Conservation (phyloP, 37 sponge, comb jelly and placozoan genomes). For the Beroe ovata region DNA sequence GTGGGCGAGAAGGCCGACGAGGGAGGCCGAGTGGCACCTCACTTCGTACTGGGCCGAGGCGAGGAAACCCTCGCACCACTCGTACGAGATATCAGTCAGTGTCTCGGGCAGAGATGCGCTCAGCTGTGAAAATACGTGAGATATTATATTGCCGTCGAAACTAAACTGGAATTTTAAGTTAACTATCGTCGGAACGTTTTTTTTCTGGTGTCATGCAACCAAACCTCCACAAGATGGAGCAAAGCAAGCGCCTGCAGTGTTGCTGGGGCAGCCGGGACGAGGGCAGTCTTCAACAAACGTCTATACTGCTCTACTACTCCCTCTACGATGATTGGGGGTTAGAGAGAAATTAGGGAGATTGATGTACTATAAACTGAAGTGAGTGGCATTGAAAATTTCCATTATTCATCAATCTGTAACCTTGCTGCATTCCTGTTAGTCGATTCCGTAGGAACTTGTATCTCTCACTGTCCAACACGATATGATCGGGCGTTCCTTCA, state of each 20-base stretch:
- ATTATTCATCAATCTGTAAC: too few species aligned
- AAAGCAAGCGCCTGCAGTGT: background rate
- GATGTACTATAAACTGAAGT: too few species aligned
- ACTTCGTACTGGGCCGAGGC: background rate
- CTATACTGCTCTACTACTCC: background rate
- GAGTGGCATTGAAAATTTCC: too few species aligned
- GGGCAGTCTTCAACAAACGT: background rate
- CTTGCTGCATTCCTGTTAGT: too few species aligned
- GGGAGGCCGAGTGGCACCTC: background rate
- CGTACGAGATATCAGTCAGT: background rate
- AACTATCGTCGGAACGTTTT: too few species aligned
- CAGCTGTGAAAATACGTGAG: background rate
- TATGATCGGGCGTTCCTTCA: background rate
- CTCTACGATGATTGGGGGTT: too few species aligned
- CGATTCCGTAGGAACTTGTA: background rate
- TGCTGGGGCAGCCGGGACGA: background rate
- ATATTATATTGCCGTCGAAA: too few species aligned
- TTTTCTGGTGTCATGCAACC: too few species aligned
- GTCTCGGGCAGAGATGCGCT: background rate
- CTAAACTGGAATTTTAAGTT: too few species aligned
- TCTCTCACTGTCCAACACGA: conserved; percentile 5
- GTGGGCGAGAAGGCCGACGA: background rate
- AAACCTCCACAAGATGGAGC: background rate
- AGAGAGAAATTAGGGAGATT: too few species aligned
- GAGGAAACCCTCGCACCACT: conserved; percentile 1